Conservation (phyloP, 2,888 invertebrate genomes). For the Patella depressa region DNA sequence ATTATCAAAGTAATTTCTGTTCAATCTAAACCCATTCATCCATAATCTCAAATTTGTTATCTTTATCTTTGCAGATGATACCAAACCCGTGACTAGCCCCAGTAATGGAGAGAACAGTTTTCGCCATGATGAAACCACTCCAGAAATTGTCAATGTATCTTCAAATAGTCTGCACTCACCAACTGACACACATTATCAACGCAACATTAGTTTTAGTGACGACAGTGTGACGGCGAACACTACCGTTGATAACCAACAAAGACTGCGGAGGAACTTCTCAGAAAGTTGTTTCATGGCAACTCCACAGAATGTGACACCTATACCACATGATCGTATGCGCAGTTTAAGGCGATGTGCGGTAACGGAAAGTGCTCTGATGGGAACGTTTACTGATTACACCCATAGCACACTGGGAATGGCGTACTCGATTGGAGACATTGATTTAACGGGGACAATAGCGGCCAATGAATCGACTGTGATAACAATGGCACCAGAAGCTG, state of each 20-base stretch:
- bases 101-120: slow-evolving; percentile 7
- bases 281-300: slow-evolving; percentile 15
- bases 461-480: slow-evolving; percentile 37
- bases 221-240: slow-evolving; percentile 60
- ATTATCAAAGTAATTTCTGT: no score
- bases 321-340: not conserved
- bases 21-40: no score
- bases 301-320: not conserved
- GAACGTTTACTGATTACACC: slow-evolving; percentile 44
- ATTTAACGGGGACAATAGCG: slow-evolving; percentile 28
- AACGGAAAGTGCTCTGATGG: slow-evolving; percentile 23
- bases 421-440: slow-evolving; percentile 59
- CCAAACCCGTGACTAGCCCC: slow-evolving; percentile 2
- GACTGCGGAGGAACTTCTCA: slow-evolving; percentile 8
- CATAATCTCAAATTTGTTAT: no score
- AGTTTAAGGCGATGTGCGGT: not conserved
- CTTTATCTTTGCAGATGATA: slow-evolving; percentile 1
- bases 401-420: slow-evolving; percentile 48
- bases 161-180: not conserved
- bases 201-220: slow-evolving; percentile 64
- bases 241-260: slow-evolving; percentile 43
- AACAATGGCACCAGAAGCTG: slow-evolving; percentile 49
- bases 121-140: not conserved
- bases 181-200: slow-evolving; percentile 19
- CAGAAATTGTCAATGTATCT: not conserved